Evolutionary conservation across 2,113 vertebrate genomes (phyloP).

Genomic region (Hippocampus zosterae): DNA sequence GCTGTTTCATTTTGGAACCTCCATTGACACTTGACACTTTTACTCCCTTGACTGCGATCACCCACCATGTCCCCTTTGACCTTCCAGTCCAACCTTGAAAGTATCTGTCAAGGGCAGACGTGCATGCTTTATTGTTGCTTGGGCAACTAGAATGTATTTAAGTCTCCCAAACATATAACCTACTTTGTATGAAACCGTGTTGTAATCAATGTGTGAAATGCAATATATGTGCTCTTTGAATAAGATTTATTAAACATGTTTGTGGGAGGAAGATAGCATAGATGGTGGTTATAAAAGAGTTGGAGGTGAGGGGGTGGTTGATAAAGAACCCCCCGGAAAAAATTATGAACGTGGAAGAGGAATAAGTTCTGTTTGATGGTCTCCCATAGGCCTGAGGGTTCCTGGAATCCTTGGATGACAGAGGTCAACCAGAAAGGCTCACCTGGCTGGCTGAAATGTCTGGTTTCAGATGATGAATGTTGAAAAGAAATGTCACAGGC

Average conservation of each 20-base stretch:
- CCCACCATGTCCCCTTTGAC: background rate
- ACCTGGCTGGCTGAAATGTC: background rate
- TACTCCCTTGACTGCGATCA: background rate
- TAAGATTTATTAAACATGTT: background rate
- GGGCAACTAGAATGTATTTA: background rate
- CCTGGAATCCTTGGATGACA: background rate
- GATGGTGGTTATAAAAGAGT: background rate
- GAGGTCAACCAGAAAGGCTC: slow-evolving; percentile 1
- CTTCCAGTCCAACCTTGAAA: background rate
- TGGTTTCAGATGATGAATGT: background rate
- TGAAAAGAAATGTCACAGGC: background rate
- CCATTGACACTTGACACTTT: slow-evolving; percentile 1
- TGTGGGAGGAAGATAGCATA: background rate
- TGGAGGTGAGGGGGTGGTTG: background rate
- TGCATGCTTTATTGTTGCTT: background rate
- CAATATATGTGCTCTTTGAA: background rate
- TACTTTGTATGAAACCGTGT: background rate
- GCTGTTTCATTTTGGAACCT: background rate
- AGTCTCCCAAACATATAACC: too few species aligned
- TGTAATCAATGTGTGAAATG: background rate
- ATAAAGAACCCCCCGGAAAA: background rate
- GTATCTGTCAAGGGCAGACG: background rate
- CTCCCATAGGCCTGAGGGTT: background rate
- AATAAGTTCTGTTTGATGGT: background rate
- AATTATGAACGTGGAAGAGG: background rate